Evolutionary conservation across 2,797 vertebrate genomes (phyloP).

Genomic region (Botia almorhae): DNA sequence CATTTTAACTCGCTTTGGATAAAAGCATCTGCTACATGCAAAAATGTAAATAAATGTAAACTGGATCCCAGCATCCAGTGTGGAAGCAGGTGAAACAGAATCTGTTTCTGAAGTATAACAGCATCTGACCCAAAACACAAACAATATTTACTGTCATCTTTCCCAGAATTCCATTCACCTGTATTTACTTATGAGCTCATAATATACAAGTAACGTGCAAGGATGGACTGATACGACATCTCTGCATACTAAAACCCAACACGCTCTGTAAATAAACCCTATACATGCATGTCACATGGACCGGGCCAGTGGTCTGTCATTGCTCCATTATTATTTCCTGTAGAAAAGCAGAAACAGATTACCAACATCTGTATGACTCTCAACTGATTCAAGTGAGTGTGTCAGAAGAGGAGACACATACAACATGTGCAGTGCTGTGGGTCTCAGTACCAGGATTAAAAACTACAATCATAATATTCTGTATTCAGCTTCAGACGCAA

Average conservation of each 20-base stretch:
- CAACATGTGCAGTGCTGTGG: too few relatives aligned
- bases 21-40: too few relatives aligned
- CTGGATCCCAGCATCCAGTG: too few relatives aligned
- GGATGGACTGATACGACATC: slow-evolving; percentile 59
- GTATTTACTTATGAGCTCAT: slow-evolving; percentile 53
- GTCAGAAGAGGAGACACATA: too few relatives aligned
- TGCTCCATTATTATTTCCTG: slow-evolving; percentile 72
- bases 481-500: too few relatives aligned
- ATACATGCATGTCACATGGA: slow-evolving; percentile 44
- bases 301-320: slow-evolving; percentile 65
- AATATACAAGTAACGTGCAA: slow-evolving; percentile 46
- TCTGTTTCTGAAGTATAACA: too few relatives aligned
- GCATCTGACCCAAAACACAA: neutral
- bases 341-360: slow-evolving; percentile 49
- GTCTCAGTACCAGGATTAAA: too few relatives aligned
- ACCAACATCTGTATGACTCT: too few relatives aligned
- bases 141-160: neutral
- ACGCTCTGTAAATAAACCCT: slow-evolving; percentile 56
- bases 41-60: too few relatives aligned
- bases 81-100: too few relatives aligned
- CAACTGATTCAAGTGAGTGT: neutral
- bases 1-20: too few relatives aligned
- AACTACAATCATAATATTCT: too few relatives aligned
- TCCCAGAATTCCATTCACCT: slow-evolving; percentile 23
- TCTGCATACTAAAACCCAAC: slow-evolving; percentile 63